Base-by-base conservation (phyloP, 2,113 vertebrate genomes). In the Carettochelys insculpta region DNA sequence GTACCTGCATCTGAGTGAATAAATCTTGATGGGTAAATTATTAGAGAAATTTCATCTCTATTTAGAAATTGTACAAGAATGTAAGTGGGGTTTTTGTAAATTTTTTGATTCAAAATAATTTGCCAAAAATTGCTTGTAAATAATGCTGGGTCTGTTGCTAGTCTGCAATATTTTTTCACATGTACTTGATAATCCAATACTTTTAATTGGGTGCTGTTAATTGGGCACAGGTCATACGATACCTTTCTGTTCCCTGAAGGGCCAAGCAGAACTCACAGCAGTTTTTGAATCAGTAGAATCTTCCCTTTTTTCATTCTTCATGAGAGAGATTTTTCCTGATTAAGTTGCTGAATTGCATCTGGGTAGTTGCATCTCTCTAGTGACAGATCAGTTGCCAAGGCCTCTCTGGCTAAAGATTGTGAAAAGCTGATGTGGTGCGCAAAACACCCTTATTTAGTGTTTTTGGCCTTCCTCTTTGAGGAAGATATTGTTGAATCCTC, bases 351-450 rank as follows among this genome's bases (percentile, higher is more conserved):
- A 25, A 2, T 45, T 87, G 73, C 92, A 4, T 41, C 11, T 61
- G 25, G 77, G 1, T 85, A 89, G 83, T 13, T 56, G 2, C 80
- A 88, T 80, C 53, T 89, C 51, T 92, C 25, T 25, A 68, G 86
- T 47, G 29, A 43, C n/a, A 8, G 45, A 85, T 92, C 1, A 0
- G 76, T 85, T 90, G 68, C 48, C 65, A 20, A 65, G n/a, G 45
- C 68, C 24, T 90, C n/a, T 81, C 54, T 81, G 65, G 34, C 34
- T 9, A n/a, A 5, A 61, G 11, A 2, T 73, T 78, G 12, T 48
- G 77, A 5, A 75, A 81, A 88, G 54, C 3, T 85, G 16, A 3
- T 68, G 4, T 3, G 51, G 22, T 54, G 34, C 77, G 34, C 88
- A 53, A 51, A 73, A 29, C 17, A 50, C 16, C 5, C 0, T 0